Base-by-base conservation (phyloP, 2,888 invertebrate genomes). In the Tenthredo livida region DNA sequence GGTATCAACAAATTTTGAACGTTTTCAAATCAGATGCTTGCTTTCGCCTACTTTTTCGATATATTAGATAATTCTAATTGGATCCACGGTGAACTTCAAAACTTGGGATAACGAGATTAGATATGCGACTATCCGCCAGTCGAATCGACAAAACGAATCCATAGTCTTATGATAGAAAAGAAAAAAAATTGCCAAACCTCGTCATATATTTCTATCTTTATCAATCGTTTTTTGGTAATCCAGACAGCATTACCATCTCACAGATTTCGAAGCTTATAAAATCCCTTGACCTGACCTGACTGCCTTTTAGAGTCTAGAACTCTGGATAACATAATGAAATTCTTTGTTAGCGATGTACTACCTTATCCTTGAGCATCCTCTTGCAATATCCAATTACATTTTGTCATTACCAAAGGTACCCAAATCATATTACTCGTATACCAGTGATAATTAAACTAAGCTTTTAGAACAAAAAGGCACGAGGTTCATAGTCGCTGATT, bases 261-360 rank as follows among this genome's bases (percentile, higher is more conserved):
- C 25, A 5, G 67, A 21, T 33, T 67, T 0, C 0, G 33, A 2
- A 6, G 67, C 15, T 33, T 5, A 29, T 25, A n/a, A 54, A n/a
- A 54, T n/a, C 1, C 67, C 17, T 33, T 67, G 67, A 17, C 67
- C 67, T 67, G 67, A 67, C 10, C 67, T 67, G 67, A 17, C 21
- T 17, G 17, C 29, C 15, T 67, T 67, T 33, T 67, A 29, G 12
- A 65, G 33, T 67, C 67, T 67, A 33, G 73, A 43, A 67, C 25
- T 67, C 67, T 67, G 6, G 73, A 43, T 40, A 37, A n/a, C 0
- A 21, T 43, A 43, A 73, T 73, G 73, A 73, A 73, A 43, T 73
- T 73, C 73, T 40, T 73, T 73, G 37, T 73, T 73, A 43, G 73
- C 43, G 10, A 73, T 43, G 21, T 73, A 73, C 40, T 73, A 73